Evolutionary conservation across 1,140 invertebrate species (phyloP), one percentile per base, ranked within the genome.

Genomic region (Aphelenchoides fujianensis): DNA sequence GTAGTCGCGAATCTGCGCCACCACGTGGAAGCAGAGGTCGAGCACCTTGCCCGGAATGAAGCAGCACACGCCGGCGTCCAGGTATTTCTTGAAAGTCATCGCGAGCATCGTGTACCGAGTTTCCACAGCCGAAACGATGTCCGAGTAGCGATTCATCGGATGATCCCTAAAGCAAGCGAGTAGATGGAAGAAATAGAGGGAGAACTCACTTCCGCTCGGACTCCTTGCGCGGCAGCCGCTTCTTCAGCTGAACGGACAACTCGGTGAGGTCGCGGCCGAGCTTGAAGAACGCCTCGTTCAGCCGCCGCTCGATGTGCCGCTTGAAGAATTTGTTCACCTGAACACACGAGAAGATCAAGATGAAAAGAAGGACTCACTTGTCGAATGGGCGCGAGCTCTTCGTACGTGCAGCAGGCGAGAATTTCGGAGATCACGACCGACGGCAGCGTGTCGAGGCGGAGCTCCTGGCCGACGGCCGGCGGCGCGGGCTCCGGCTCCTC

Each of bases 81-180:
- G 90, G 78, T 91, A 93, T 85, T 93, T 93, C 36, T 89, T 89
- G 82, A 92, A 95, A 0, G 93, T 94, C 92, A 95, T 95, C 3
- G 90, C 90, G 2, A 95, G 87, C 89, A 95, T 31, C 16, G 92
- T 94, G 28, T 95, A 89, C 28, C 93, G 86, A 0, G 93, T 95
- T 85, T 95, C 93, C 55, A 95, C 90, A 0, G 92, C 92, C 28
- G 91, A 91, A 19, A 95, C 86, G 64, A 95, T 92, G 80, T 95
- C 92, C 75, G 90, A 91, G 85, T 95, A 92, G 48, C 91, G 87
- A 0, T 92, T 89, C 34, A 95, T 84, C 1, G 90, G 90, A 85
- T 95, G 93, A 82, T 89, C 90, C 84, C 90, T 89, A 3, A 12
- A 66, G 64, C 30, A 70, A 69, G 5, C 5, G 19, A 7, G 7